These are phyloP conservation scores for Tyrophagus putrescentiae DNA, from an alignment of 1,140 invertebrate genomes.

Conservation along the genomic window DNA sequence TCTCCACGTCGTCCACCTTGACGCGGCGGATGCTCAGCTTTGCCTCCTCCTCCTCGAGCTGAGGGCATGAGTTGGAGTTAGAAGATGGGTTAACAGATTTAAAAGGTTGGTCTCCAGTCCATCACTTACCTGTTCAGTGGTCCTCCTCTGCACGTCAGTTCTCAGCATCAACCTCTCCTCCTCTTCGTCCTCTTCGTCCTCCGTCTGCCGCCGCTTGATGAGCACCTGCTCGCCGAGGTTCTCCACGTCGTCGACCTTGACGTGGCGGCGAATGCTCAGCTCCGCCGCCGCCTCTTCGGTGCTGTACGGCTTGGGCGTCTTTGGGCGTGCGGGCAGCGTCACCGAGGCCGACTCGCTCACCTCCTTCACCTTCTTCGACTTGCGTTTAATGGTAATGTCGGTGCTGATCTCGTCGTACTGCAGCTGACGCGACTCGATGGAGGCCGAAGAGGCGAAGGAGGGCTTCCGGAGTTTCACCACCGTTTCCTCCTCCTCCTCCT, in stretches of 20 bases:
- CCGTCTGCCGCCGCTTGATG: not conserved
- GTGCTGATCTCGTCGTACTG: conserved; percentile 22
- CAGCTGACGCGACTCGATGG: conserved; percentile 14
- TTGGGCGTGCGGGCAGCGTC: not conserved
- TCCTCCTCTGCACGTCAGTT: conserved; percentile 17
- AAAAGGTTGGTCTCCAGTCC: too few relatives aligned
- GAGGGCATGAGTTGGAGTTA: too few relatives aligned
- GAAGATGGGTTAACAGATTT: too few relatives aligned
- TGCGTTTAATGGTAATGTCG: conserved; percentile 23
- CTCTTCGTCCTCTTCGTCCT: not conserved
- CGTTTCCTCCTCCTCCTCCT: not conserved
- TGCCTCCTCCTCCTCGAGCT: not conserved
- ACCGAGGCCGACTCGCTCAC: not conserved
- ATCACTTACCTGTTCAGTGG: not conserved
- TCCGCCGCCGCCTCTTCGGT: not conserved
- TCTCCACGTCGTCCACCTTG: conserved; percentile 15
- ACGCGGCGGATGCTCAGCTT: not conserved
- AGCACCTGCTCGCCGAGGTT: not conserved
- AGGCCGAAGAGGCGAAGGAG: not conserved
- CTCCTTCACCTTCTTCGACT: conserved; percentile 19
- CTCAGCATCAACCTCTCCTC: conserved; percentile 1
- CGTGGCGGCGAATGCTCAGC: not conserved
- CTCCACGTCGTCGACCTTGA: conserved; percentile 11
- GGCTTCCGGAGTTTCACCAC: not conserved
- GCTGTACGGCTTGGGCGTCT: not conserved